Base-by-base conservation (phyloP, 2,888 invertebrate species). In the Sepiola atlantica region DNA sequence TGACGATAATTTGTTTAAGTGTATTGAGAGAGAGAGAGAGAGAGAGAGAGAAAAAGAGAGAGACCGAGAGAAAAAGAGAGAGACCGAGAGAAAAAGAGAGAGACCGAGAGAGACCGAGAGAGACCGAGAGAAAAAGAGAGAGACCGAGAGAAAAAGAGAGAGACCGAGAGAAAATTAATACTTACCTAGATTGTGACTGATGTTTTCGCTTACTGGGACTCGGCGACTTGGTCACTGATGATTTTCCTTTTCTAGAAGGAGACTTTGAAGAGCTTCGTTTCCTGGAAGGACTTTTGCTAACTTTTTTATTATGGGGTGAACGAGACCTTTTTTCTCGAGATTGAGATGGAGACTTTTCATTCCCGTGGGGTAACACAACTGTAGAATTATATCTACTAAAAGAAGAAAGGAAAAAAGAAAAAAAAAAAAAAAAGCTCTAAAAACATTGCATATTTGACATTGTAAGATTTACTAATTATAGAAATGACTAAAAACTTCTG, bases 241-340 rank as follows among this genome's bases (percentile, higher is more conserved):
- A 54, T 54, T 54, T 92, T 35, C 92, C 54, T 32, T 92, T 92
- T 92, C 92, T 28, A 54, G 92, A 45, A 45, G 93, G 93, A 35
- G 93, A 93, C 32, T 93, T 93, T n/a, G 93, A 93, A 93, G 55
- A 55, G 32, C 93, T 93, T 24, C 55, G 93, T n/a, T 93, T 61
- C 35, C 93, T n/a, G 20, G 61, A 35, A n/a, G 93, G 93, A 45
- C 92, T 92, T 54, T 92, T 92, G 16, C 28, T 92, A 6, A 55
- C 28, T 28, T 92, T 92, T 24, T 55, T 45, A 92, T 28, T 28
- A 55, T 18, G n/a, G n/a, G 92, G 92, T 18, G 92, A 92, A 18
- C 45, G 45, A n/a, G 92, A 92, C n/a, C 77, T 77, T 77, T 77
- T 77, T 77, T 77, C 77, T 55, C 21, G 28, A 16, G 45, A 28